A percentile compares a stretch with the other conserved stretches of the same genome.
phyloP scores from a whole-genome alignment of 1,140 invertebrate genomes.

The Drosophila pandora region DNA sequence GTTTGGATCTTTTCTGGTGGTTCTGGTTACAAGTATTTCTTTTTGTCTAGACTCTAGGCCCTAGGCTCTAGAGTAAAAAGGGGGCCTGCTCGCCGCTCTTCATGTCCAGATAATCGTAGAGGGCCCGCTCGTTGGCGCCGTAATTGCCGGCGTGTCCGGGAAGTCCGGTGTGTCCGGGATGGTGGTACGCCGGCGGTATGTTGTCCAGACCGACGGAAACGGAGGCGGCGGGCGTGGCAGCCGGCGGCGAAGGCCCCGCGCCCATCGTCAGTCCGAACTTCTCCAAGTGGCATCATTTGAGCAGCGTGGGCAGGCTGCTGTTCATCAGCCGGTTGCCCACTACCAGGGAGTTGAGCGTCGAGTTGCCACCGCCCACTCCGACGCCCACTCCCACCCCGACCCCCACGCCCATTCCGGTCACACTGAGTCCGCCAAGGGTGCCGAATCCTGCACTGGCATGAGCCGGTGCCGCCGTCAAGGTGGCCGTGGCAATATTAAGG shows the following conservation, averaged over 20 bases:
- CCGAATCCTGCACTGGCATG: conserved; percentile 61
- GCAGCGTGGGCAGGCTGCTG: conserved; percentile 73
- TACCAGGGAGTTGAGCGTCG: conserved; percentile 74
- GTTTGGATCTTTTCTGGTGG: conserved; percentile 61
- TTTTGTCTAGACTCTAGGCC: neutral
- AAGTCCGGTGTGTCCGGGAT: conserved; percentile 33
- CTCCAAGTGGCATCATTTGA: conserved; percentile 83
- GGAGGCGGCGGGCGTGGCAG: conserved; percentile 59
- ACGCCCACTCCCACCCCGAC: conserved; percentile 67
- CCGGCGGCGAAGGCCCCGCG: conserved; percentile 63
- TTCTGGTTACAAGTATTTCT: conserved; percentile 62
- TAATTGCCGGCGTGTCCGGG: conserved; percentile 40
- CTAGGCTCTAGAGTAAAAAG: conserved; percentile 65
- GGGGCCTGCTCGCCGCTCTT: conserved; percentile 71
- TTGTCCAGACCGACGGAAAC: conserved; percentile 50
- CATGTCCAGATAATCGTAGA: conserved; percentile 74
- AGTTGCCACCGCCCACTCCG: conserved; percentile 66
- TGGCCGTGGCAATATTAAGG: conserved; percentile 64
- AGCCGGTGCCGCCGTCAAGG: conserved; percentile 59
- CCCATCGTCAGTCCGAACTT: conserved; percentile 76
- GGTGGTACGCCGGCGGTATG: conserved; percentile 43
- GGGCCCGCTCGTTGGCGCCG: conserved; percentile 51
- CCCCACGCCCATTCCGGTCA: conserved; percentile 67
- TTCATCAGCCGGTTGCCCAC: conserved; percentile 82
- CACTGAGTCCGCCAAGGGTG: conserved; percentile 56